Evolutionary conservation across 1,140 invertebrate species (phyloP).

Genomic region (Aethina tumida): DNA sequence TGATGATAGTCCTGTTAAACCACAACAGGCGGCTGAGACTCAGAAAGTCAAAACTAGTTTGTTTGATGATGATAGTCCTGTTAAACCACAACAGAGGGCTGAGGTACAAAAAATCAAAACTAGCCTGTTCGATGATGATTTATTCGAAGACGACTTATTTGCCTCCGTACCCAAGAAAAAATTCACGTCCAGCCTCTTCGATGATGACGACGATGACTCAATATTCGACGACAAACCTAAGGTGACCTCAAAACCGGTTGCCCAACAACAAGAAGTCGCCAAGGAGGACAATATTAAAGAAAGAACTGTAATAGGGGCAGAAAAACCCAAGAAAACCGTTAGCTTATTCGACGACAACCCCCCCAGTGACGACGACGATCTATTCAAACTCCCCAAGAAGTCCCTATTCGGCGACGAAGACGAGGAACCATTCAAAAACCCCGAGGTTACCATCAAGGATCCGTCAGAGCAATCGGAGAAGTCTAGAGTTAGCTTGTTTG

Average conservation of each 20-base stretch:
- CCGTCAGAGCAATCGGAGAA: background rate
- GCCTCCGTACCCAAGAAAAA: conserved; percentile 10
- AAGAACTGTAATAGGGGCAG: background rate
- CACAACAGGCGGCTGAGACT: background rate
- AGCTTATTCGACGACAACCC: conserved; percentile 14
- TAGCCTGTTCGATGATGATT: conserved; percentile 18
- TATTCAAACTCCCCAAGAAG: background rate
- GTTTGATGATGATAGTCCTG: conserved; percentile 27
- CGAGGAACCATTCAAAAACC: conserved; percentile 8
- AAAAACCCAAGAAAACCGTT: conserved; percentile 7
- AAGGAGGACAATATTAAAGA: background rate
- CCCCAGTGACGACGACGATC: conserved; percentile 6
- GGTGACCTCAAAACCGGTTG: background rate
- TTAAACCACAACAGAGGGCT: too few species aligned
- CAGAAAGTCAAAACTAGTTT: conserved; percentile 26
- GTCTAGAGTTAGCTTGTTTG: conserved; percentile 21
- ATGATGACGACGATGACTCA: conserved; percentile 7
- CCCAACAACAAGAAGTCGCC: background rate
- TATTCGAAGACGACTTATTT: conserved; percentile 27
- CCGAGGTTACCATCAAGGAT: background rate
- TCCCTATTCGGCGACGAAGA: conserved; percentile 4
- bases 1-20: conserved; percentile 2
- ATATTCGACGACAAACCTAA: background rate
- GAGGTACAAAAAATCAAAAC: conserved; percentile 6
- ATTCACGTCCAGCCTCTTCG: conserved; percentile 15